Percentiles rank a stretch among this genome's conserved stretches.
phyloP scores from a whole-genome alignment of 1,140 invertebrate genomes.

The Anoplophora glabripennis region DNA sequence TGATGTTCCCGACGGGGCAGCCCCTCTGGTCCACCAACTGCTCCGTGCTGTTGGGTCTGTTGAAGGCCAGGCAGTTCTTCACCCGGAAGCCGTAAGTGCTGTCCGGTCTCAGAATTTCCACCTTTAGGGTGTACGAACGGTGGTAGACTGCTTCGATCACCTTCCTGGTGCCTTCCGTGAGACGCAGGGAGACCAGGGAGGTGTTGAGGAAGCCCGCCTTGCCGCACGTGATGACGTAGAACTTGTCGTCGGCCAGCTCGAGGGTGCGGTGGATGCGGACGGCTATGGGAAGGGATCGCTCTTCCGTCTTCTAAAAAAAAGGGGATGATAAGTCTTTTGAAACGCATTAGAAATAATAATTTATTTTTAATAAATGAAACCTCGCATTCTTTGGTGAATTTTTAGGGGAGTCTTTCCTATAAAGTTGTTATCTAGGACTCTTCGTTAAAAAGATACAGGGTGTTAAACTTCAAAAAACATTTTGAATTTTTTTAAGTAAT shows the following conservation, averaged over 20 bases:
- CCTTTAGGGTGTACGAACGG: constrained; percentile 71
- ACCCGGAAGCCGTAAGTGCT: constrained; percentile 58
- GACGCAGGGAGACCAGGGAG: constrained; percentile 69
- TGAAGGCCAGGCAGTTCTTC: constrained; percentile 83
- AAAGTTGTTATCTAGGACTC: too few species aligned
- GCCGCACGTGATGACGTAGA: constrained; percentile 89
- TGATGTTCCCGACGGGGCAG: constrained; percentile 65
- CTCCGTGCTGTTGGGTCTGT: constrained; percentile 74
- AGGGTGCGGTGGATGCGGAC: constrained; percentile 87
- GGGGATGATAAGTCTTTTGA: too few species aligned
- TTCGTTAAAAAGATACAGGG: too few species aligned
- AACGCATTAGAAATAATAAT: too few species aligned
- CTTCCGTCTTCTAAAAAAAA: constrained; percentile 72
- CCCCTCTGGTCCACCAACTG: constrained; percentile 78
- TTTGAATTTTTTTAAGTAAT: too few species aligned
- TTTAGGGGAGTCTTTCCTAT: too few species aligned
- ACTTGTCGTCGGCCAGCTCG: constrained; percentile 88
- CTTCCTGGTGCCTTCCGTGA: constrained; percentile 65
- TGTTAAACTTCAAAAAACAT: too few species aligned
- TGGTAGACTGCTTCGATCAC: constrained; percentile 73
- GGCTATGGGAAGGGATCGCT: constrained; percentile 82
- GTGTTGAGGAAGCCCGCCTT: constrained; percentile 82
- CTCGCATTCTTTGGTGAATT: too few species aligned
- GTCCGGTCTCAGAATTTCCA: constrained; percentile 60
- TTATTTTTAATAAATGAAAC: too few species aligned